A percentile compares a stretch with the other conserved stretches of the same genome.
Conservation (phyloP, 1,140 invertebrate species). For the Leucophenga varia region DNA sequence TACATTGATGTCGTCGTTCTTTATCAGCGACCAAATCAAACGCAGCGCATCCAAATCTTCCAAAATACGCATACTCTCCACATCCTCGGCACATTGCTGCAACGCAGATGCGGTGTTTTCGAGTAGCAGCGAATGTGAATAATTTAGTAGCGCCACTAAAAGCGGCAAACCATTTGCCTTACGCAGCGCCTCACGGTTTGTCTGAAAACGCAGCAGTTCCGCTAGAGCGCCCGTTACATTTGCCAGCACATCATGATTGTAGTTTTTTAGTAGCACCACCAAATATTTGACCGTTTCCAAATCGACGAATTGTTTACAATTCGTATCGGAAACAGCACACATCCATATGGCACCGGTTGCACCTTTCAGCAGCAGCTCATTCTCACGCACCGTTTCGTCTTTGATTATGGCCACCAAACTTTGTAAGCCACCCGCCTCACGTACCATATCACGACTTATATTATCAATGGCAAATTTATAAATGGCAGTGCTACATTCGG, state of each 20-base stretch:
- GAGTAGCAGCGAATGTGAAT: slow-evolving; percentile 75
- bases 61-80: slow-evolving; percentile 70
- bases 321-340: slow-evolving; percentile 77
- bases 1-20: slow-evolving; percentile 74
- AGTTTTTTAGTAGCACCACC: slow-evolving; percentile 73
- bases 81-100: slow-evolving; percentile 72
- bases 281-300: slow-evolving; percentile 62
- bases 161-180: slow-evolving; percentile 73
- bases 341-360: slow-evolving; percentile 90
- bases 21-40: slow-evolving; percentile 86
- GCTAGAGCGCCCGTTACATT: slow-evolving; percentile 85
- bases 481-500: slow-evolving; percentile 80
- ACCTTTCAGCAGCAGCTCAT: slow-evolving; percentile 75
- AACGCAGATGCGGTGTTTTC: slow-evolving; percentile 81
- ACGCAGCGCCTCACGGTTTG: slow-evolving; percentile 65
- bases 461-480: slow-evolving; percentile 82
- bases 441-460: slow-evolving; percentile 74
- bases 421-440: slow-evolving; percentile 77
- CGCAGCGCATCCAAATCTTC: slow-evolving; percentile 84
- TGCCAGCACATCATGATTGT: slow-evolving; percentile 79
- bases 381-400: slow-evolving; percentile 63
- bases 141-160: slow-evolving; percentile 72
- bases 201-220: slow-evolving; percentile 73
- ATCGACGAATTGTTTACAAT: slow-evolving; percentile 72
- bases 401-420: slow-evolving; percentile 72